Percentiles rank a stretch among this genome's conserved stretches.
Evolutionary conservation across 37 sponge, comb jelly and placozoan genomes (phyloP).

Genomic region (Agelas oroides): DNA sequence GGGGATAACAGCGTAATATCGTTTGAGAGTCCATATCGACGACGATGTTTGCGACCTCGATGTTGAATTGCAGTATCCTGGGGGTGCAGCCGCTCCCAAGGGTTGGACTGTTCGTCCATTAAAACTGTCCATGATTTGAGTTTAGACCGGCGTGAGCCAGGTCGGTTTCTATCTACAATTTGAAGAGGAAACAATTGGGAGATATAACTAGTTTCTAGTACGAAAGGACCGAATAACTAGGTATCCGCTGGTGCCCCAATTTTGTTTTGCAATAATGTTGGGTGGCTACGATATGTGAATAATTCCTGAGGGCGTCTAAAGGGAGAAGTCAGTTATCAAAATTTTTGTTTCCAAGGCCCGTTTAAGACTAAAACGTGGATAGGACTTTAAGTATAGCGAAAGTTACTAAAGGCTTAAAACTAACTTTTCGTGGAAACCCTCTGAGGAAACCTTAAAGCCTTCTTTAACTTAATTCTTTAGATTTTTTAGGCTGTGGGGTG

Average conservation of each 20-base stretch:
- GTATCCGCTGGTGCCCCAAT: constrained; percentile 79
- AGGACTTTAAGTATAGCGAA: constrained; percentile 32
- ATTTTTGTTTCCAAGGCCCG: constrained; percentile 52
- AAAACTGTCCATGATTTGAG: constrained; percentile 95
- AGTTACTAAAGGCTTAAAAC: too few species aligned
- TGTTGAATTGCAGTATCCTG: constrained; percentile 95
- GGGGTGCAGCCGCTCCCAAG: constrained; percentile 84
- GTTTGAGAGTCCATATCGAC: constrained; percentile 87
- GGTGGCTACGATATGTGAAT: constrained; percentile 70
- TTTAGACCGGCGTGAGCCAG: constrained; percentile 73
- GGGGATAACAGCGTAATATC: constrained; percentile 96
- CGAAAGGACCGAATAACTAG: constrained; percentile 83
- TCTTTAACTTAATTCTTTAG: too few species aligned
- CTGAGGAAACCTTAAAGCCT: too few species aligned
- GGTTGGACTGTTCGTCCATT: constrained; percentile 93
- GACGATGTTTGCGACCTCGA: constrained; percentile 96
- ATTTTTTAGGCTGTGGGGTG: too few species aligned
- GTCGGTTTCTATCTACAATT: constrained; percentile 94
- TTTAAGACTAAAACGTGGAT: constrained; percentile 70
- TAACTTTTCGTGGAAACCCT: too few species aligned
- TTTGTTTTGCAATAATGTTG: constrained; percentile 32
- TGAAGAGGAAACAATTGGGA: constrained; percentile 54
- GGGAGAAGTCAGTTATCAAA: constrained; percentile 64
- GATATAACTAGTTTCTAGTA: constrained; percentile 67
- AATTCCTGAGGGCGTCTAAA: constrained; percentile 77